Evolutionary conservation across 2,797 vertebrate genomes (phyloP), one percentile per base, ranked within the genome.

Genomic region (Centroberyx gerrardi): DNA sequence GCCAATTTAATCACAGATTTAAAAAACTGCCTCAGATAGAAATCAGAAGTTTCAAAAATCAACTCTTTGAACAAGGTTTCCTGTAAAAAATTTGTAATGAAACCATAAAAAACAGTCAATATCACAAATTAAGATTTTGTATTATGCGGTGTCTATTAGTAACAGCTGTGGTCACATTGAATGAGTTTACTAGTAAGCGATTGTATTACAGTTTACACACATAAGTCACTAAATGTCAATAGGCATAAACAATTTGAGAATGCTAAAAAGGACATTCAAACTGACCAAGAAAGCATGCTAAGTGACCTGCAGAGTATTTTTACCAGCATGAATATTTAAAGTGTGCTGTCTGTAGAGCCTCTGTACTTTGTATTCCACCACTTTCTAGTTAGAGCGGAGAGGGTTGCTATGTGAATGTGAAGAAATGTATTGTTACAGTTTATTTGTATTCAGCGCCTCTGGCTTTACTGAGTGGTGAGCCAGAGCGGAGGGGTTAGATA

Each of bases 401-500:
- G 27, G 27, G 27, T 13, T 68, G 5, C 53, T 48, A 48, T 54
- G 27, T 3, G 49, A 68, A 46, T 38, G 51, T 69, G 68, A 49
- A 68, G 38, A 51, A 65, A 64, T 33, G 51, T 51, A 36, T 74
- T 73, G 62, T 79, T 73, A 13, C 58, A 68, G 3, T 67, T 62
- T 53, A 74, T 79, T 68, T 68, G 54, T 54, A n/a, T 71, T 60
- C 13, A 52, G 63, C 18, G 62, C 70, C 70, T 52, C 42, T 27
- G 55, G 73, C 68, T 76, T 36, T 42, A 56, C 14, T 0, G 36
- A 60, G 63, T 29, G 27, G 14, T 69, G 55, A 42, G 62, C 31
- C 54, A 48, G 52, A 78, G 60, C 40, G 29, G 18, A 74, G 53
- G 66, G 76, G 64, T 82, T 46, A 60, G 38, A 71, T 65, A 78